Conservation (phyloP, 2,888 invertebrate species). For the Pantelozetes paolii region DNA sequence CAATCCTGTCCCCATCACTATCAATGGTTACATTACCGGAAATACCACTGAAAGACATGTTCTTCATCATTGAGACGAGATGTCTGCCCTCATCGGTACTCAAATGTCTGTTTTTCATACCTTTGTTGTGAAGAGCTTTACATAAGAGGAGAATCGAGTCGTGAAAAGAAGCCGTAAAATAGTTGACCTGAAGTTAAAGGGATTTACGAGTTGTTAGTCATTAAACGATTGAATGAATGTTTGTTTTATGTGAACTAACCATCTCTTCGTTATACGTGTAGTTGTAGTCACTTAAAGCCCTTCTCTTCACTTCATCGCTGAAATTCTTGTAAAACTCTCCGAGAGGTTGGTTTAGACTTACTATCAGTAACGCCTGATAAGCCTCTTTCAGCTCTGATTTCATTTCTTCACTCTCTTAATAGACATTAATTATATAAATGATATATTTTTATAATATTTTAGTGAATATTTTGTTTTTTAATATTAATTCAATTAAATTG, state of each 20-base stretch:
- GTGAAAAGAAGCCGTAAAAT: slow-evolving; percentile 48
- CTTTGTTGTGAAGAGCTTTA: slow-evolving; percentile 44
- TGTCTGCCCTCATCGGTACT: slow-evolving; percentile 37
- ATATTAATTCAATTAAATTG: too few species aligned
- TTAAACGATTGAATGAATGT: too few species aligned
- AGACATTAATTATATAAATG: too few species aligned
- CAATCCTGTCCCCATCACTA: slow-evolving; percentile 46
- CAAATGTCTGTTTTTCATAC: slow-evolving; percentile 4
- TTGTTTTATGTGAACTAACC: slow-evolving; percentile 41
- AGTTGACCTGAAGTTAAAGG: slow-evolving; percentile 45
- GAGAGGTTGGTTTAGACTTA: slow-evolving; percentile 47
- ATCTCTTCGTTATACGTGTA: slow-evolving; percentile 46
- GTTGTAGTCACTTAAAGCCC: slow-evolving; percentile 44
- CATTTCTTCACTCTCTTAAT: slow-evolving; percentile 35
- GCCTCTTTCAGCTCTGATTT: slow-evolving; percentile 45
- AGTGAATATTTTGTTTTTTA: too few species aligned
- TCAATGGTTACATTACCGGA: slow-evolving; percentile 47
- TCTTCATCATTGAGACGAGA: slow-evolving; percentile 43
- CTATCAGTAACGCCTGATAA: slow-evolving; percentile 46
- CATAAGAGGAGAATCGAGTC: slow-evolving; percentile 47
- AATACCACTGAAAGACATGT: slow-evolving; percentile 46
- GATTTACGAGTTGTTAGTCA: slow-evolving; percentile 4
- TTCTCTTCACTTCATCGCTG: slow-evolving; percentile 45
- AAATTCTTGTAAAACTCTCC: slow-evolving; percentile 46
- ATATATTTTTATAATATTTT: too few species aligned